Percentiles rank a stretch among this genome's conserved stretches.
Evolutionary conservation across 2,113 vertebrate species (phyloP).

Genomic region (Zosterops japonicus): DNA sequence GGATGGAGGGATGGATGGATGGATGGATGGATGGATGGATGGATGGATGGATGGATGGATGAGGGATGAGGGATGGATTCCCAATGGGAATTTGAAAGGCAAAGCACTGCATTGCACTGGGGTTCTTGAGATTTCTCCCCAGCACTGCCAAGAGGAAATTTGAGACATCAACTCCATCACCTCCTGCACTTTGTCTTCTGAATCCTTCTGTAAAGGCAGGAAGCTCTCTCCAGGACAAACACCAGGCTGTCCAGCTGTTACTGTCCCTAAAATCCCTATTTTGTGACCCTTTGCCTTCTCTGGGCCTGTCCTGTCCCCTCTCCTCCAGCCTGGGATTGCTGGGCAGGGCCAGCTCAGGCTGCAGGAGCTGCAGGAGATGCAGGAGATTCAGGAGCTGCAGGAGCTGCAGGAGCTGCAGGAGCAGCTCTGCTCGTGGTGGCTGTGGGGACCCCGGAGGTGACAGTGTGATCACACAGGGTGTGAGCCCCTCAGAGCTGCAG

Average conservation of each 20-base stretch:
- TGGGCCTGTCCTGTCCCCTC: not conserved
- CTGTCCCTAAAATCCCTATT: not conserved
- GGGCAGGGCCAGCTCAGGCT: not conserved
- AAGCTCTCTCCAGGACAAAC: not conserved
- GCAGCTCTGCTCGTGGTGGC: not conserved
- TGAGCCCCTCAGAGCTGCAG: not conserved
- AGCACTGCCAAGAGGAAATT: not conserved
- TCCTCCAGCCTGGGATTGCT: not conserved
- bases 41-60: no score
- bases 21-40: no score
- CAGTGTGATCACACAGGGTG: not conserved
- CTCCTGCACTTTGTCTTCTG: not conserved
- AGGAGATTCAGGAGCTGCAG: not conserved
- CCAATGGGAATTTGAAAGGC: not conserved
- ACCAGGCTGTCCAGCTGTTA: not conserved
- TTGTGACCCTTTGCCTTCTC: accelerated
- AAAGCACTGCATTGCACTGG: not conserved
- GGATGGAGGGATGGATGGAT: no score
- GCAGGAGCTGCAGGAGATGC: not conserved
- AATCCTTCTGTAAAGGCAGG: not conserved
- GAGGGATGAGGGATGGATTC: not conserved
- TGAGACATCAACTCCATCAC: not conserved
- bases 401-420: not conserved
- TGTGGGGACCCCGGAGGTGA: not conserved
- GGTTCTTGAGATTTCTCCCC: not conserved